phyloP scores from a whole-genome alignment of 2,113 vertebrate genomes.

The Gorsachius goisagi region DNA sequence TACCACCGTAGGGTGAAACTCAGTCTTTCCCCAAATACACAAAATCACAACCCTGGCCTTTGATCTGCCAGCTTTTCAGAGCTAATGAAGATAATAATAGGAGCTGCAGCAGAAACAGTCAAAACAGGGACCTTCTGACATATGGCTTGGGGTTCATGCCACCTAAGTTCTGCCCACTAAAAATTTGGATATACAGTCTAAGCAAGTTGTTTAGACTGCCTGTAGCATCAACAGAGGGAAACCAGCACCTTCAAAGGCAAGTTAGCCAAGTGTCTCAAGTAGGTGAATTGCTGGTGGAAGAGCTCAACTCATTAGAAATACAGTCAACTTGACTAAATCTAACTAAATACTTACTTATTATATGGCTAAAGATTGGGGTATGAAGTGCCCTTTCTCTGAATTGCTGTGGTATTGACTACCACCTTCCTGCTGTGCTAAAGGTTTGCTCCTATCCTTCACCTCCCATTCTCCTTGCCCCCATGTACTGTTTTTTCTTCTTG shows the following conservation, averaged over 20 bases:
- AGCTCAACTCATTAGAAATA: background rate
- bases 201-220: background rate
- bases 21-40: background rate
- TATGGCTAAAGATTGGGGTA: background rate
- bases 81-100: background rate
- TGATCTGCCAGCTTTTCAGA: background rate
- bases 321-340: background rate
- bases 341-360: background rate
- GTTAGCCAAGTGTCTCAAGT: background rate
- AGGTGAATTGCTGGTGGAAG: background rate
- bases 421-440: background rate
- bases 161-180: background rate
- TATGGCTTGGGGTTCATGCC: background rate
- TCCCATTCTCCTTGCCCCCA: background rate
- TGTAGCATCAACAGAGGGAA: background rate
- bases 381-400: background rate
- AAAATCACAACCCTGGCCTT: background rate
- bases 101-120: background rate
- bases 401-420: background rate
- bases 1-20: background rate
- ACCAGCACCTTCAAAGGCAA: background rate
- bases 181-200: background rate
- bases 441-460: background rate
- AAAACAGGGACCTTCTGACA: background rate
- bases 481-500: background rate